Evolutionary conservation across 2,113 vertebrate genomes (phyloP), one percentile per base, ranked within the genome.

Genomic region (Dunckerocampus dactyliophorus): DNA sequence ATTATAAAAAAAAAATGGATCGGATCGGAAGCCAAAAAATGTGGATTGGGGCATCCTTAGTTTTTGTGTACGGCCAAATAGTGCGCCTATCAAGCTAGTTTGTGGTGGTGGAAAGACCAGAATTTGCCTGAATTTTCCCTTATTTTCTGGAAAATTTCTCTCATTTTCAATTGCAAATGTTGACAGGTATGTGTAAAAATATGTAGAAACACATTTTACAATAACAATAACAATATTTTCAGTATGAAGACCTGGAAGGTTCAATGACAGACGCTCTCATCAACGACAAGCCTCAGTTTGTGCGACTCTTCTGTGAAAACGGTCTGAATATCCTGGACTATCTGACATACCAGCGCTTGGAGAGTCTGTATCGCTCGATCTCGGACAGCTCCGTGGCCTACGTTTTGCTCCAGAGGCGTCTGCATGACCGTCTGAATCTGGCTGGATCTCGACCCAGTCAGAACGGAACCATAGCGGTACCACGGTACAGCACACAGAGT

Each of bases 231-330:
- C n/a, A n/a, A n/a, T 62, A 21, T 57, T 55, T 72, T 53, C 74
- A 91, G 90, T 87, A 84, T 11, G 68, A 82, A 0, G 91, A 93
- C 73, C 87, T 95, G 19, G 88, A 92, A 69, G 91, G 90, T 19
- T 90, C 92, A 8, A 93, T 95, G 90, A 91, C 88, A 1, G 93
- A 93, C 0, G 93, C 93, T 0, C 84, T 95, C 59, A 80, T 95
- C 60, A 93, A 92, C 0, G 76, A 95, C 82, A 91, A 92, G 68
- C 91, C 93, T 0, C 91, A 92, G 62, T 93, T 95, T 45, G 93
- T 94, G 50, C 91, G 92, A 11, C 81, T 94, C 47, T 93, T 94
- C 66, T 90, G 91, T 11, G 93, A 94, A 54, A 94, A 89, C 0
- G 92, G 93, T 6, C 84, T 94, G 48, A 93, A 91, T 48, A 81